phyloP scores from a whole-genome alignment of 1,140 invertebrate species.

The Nephila pilipes region DNA sequence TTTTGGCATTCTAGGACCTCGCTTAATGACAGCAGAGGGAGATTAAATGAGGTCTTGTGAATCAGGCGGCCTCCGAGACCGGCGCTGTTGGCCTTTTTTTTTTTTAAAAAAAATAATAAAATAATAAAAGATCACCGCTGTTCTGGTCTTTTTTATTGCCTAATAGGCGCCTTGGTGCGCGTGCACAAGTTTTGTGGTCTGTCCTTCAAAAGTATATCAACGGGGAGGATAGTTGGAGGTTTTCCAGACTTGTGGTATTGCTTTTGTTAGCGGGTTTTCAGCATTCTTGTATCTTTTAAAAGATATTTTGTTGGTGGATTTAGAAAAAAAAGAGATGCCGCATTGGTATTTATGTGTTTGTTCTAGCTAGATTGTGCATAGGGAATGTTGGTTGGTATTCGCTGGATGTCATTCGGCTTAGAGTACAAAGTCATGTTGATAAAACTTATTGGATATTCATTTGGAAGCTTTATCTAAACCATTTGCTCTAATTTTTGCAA shows the following conservation, averaged over 20 bases:
- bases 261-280: not conserved
- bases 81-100: not conserved
- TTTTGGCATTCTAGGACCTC: not conserved
- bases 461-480: too few relatives aligned
- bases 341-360: too few relatives aligned
- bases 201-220: not conserved
- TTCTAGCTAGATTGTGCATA: too few relatives aligned
- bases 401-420: too few relatives aligned
- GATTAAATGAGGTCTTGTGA: slow-evolving; percentile 7
- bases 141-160: slow-evolving; percentile 41
- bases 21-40: not conserved
- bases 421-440: too few relatives aligned
- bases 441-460: too few relatives aligned
- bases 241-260: not conserved
- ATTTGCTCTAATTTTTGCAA: too few relatives aligned
- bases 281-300: not conserved
- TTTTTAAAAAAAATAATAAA: too few relatives aligned
- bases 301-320: too few relatives aligned
- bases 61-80: not conserved
- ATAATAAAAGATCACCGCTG: not conserved
- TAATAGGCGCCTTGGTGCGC: slow-evolving; percentile 34
- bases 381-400: too few relatives aligned
- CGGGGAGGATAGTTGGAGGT: not conserved
- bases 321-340: too few relatives aligned
- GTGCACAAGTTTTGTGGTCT: not conserved